Base-by-base conservation (phyloP, 1,140 invertebrate genomes). In the Meloidogyne floridensis region DNA sequence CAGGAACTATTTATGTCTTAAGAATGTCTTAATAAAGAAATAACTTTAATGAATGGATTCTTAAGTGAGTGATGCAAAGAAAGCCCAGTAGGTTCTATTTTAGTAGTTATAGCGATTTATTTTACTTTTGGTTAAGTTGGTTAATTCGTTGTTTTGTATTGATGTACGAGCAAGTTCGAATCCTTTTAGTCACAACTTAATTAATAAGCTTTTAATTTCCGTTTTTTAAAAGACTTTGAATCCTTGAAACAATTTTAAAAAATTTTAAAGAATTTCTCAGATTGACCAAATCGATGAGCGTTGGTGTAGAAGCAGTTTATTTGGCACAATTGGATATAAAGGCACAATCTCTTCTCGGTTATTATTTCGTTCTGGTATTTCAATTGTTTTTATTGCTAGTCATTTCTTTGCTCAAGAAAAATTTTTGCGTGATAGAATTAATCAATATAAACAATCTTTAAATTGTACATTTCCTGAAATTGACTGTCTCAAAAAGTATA, bases 311-410 rank as follows among this genome's bases (percentile, higher is more conserved):
- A 65, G 42, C 65, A 75, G 51, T n/a, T 54, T 85, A 74, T 18
- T 74, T 53, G 77, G 83, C n/a, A 47, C 53, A n/a, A 20, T 65
- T 56, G 83, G 83, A 13, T 75, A 82, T 56, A 84, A 84, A 75
- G 83, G 83, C 42, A 85, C 75, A 6, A 84, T 84, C 10, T 78
- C 82, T 42, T 43, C 72, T 18, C 69, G 71, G n/a, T 11, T 84
- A 10, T 43, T 18, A 10, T 85, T 84, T 54, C 43, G 81, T 8
- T 47, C 82, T 72, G 18, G 47, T 10, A n/a, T 69, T 20, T 76
- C 77, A 65, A 77, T 84, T 59, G 82, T 77, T 15, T 84, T 85
- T 51, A 56, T 84, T 56, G 78, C 82, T n/a, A 84, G 83, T n/a
- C 83, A 84, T 72, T 84, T 84, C 70, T 73, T 75, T 32, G 81